phyloP scores from a whole-genome alignment of 2,797 vertebrate species.

The Platalea minor region DNA sequence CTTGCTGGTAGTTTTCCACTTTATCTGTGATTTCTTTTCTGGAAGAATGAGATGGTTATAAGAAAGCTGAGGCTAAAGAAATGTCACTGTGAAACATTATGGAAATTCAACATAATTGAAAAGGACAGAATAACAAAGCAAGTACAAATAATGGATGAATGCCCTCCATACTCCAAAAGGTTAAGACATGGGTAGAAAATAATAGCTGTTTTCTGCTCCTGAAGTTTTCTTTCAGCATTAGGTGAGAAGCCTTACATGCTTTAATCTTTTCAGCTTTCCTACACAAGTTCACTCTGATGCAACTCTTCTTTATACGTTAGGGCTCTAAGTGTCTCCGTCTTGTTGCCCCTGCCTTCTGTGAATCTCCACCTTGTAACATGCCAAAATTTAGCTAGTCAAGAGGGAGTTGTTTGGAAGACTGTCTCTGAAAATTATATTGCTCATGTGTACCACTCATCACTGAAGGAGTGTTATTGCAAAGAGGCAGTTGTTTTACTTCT shows the following conservation, averaged over 20 bases:
- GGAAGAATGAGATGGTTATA: background rate
- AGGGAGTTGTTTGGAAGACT: background rate
- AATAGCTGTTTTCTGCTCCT: background rate
- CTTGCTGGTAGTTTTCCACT: background rate
- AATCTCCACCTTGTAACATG: background rate
- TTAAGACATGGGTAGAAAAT: background rate
- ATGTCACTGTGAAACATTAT: background rate
- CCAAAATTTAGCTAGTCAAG: background rate
- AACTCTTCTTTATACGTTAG: background rate
- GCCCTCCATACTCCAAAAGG: background rate
- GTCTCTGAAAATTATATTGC: background rate
- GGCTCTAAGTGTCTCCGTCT: background rate
- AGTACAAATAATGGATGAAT: background rate
- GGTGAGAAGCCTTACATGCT: background rate
- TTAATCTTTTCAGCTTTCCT: background rate
- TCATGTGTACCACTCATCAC: background rate
- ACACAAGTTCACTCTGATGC: background rate
- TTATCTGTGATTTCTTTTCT: background rate
- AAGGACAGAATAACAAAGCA: background rate
- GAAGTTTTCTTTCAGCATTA: background rate
- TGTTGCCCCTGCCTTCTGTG: background rate
- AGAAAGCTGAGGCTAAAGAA: slow-evolving; percentile 2
- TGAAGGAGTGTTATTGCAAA: background rate
- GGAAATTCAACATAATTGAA: slow-evolving; percentile 13
- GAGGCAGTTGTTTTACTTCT: background rate